Evolutionary conservation across 2,113 vertebrate species (phyloP), one percentile per base, ranked within the genome.

Genomic region (Gadus chalcogrammus): DNA sequence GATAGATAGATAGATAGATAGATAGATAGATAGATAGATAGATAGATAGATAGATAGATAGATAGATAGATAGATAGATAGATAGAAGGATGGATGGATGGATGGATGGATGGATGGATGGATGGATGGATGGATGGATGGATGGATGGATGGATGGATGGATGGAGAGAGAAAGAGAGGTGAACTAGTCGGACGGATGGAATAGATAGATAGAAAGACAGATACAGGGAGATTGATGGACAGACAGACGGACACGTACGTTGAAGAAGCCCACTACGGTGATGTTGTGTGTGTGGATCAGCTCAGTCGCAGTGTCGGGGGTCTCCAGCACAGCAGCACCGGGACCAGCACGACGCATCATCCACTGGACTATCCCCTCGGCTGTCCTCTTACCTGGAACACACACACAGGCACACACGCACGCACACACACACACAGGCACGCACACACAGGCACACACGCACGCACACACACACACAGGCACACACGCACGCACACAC

Each of bases 251-350:
- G 64, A 15, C 24, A 72, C 76, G 7, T 82, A 97, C 96, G 79
- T 92, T 84, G 78, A 99, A 97, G 85, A 99, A 99, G 62, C 95
- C 97, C 0, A 98, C 12, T 0, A 93, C 92, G 0, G 88, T 74
- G 65, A 93, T 1, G 0, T 93, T 88, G 52, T 87, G 78, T n/a
- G 91, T 35, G 0, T 48, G 22, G 7, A 93, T 48, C 52, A 97
- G 91, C 9, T 85, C 63, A 0, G 81, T 75, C 0, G 81, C 79
- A 0, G 79, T 62, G 4, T 61, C 73, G 0, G 78, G 52, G 0
- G 91, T 88, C 35, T 91, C 82, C 11, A 98, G 90, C 22, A 61
- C 65, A 0, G 18, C 42, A 15, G 92, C 82, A 0, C 92, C 91
- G 2, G 94, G 86, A 0, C 93, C 89, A 0, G 84, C 35, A 1